These are phyloP conservation scores for Labeo calbasu DNA, from an alignment of 2,797 vertebrate species.

Conservation along the genomic window DNA sequence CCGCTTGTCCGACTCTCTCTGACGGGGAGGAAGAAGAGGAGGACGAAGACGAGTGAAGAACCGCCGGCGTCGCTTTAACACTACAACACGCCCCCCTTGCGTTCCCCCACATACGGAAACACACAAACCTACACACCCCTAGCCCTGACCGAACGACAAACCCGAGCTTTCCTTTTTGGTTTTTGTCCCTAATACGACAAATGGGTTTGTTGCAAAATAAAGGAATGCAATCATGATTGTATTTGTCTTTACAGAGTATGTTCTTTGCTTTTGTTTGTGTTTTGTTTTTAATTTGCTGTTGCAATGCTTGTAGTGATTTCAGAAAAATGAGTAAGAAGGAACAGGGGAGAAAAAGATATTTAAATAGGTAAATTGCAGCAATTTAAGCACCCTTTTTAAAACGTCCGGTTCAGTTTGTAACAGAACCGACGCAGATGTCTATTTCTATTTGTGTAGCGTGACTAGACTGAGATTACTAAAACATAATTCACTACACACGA, in stretches of 20 bases:
- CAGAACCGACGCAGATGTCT: conserved; percentile 13
- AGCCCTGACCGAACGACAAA: conserved; percentile 29
- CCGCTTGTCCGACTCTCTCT: conserved; percentile 90
- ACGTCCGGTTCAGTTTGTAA: conserved; percentile 24
- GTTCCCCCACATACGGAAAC: conserved; percentile 17
- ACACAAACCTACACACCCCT: conserved; percentile 32
- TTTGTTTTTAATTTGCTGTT: conserved; percentile 48
- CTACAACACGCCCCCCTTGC: conserved; percentile 52
- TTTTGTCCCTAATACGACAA: conserved; percentile 44
- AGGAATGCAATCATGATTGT: conserved; percentile 56
- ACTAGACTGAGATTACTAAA: conserved; percentile 47
- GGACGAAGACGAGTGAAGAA: conserved; percentile 90
- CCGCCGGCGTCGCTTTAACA: conserved; percentile 29
- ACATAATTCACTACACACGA: conserved; percentile 41
- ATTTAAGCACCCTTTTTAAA: conserved; percentile 54
- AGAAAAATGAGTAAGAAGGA: conserved; percentile 8
- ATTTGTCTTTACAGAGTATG: conserved; percentile 56
- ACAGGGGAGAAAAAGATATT: conserved; percentile 20
- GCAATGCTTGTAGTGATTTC: conserved; percentile 34
- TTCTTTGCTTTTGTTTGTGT: conserved; percentile 51
- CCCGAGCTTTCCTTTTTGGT: conserved; percentile 36
- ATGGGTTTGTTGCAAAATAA: conserved; percentile 57
- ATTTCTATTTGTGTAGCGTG: conserved; percentile 46
- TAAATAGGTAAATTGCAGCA: conserved; percentile 34
- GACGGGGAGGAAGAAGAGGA: conserved; percentile 97